Percentiles rank a stretch among this genome's conserved stretches.
phyloP scores from a whole-genome alignment of 2,113 vertebrate species.

The Sprattus sprattus region DNA sequence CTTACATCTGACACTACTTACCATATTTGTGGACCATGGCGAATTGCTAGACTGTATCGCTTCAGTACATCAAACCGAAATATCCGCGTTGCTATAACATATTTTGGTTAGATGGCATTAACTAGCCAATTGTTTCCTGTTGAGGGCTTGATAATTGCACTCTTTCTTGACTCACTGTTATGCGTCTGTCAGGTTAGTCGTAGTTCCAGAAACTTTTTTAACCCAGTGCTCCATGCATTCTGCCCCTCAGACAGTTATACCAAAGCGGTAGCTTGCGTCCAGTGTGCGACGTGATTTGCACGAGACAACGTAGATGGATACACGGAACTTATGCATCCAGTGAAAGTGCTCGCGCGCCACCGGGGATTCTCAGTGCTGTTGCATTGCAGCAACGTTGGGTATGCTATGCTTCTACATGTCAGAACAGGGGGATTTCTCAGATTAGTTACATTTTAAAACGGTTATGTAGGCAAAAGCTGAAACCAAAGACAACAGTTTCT shows the following conservation, averaged over 20 bases:
- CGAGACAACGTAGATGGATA: background rate
- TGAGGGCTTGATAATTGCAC: background rate
- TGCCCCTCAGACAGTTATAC: background rate
- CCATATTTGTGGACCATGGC: conserved; percentile 76
- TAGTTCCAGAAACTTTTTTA: background rate
- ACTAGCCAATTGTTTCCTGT: background rate
- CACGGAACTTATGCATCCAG: background rate
- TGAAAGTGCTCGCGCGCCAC: background rate
- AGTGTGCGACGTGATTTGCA: background rate
- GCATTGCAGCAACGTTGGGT: background rate
- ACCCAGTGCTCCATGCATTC: background rate
- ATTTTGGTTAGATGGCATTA: background rate
- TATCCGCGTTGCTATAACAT: background rate
- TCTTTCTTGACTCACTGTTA: background rate
- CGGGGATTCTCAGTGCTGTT: background rate
- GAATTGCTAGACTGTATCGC: conserved; percentile 29
- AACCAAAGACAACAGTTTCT: background rate
- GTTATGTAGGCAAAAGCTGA: background rate
- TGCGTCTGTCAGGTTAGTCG: background rate
- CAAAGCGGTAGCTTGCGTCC: background rate
- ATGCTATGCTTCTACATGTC: background rate
- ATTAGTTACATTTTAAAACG: background rate
- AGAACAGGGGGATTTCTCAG: background rate
- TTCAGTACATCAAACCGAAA: conserved; percentile 24
- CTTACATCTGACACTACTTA: conserved; percentile 54